Percentiles rank a stretch among this genome's conserved stretches.
Evolutionary conservation across 53 echinoderm and acorn worm species (phyloP).

Genomic region (Stichopus horrens): DNA sequence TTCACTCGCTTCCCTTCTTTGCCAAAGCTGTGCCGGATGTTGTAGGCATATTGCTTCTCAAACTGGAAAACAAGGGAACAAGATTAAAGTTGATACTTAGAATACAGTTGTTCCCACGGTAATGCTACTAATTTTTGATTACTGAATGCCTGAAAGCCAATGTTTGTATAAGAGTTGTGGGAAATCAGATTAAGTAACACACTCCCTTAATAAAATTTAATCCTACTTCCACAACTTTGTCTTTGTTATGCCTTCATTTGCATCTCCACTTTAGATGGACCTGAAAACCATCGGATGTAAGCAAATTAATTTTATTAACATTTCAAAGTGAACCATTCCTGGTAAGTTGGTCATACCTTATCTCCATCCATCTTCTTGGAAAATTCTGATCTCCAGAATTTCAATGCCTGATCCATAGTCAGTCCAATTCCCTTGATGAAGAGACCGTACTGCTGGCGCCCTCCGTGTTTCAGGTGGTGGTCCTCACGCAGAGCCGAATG

Average conservation of each 20-base stretch:
- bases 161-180: too few species aligned
- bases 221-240: too few species aligned
- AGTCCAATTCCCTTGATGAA: constrained; percentile 93
- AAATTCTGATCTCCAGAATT: constrained; percentile 95
- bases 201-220: too few species aligned
- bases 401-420: constrained; percentile 91
- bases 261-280: too few species aligned
- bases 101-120: too few species aligned
- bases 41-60: constrained; percentile 97
- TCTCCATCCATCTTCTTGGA: constrained; percentile 82
- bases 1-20: constrained; percentile 93
- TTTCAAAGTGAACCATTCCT: background rate
- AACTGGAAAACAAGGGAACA: constrained; percentile 53
- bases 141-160: too few species aligned
- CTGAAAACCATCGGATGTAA: too few species aligned
- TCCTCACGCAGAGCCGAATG: constrained; percentile 75
- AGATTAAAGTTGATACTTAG: too few species aligned
- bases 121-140: too few species aligned
- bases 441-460: constrained; percentile 93
- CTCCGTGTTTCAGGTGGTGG: constrained; percentile 85
- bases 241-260: too few species aligned
- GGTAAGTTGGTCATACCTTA: constrained; percentile 57
- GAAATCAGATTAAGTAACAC: too few species aligned
- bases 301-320: too few species aligned
- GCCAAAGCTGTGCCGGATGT: constrained; percentile 95